These are phyloP conservation scores for Sebastes glaucus DNA, from an alignment of 2,797 vertebrate genomes.

Conservation along the genomic window DNA sequence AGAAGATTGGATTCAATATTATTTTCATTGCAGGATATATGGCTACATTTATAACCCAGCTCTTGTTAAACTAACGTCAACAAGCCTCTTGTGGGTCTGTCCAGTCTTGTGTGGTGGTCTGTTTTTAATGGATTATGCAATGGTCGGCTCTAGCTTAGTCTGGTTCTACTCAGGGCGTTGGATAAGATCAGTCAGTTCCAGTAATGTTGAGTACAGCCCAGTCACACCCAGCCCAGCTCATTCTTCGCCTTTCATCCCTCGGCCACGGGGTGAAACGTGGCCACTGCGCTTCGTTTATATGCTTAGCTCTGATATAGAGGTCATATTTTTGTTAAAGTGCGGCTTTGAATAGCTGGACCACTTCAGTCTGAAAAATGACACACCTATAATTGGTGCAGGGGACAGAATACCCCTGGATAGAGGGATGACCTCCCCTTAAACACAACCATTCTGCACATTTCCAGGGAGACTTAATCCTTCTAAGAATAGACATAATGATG, in stretches of 20 bases:
- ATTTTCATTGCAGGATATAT: constrained; percentile 27
- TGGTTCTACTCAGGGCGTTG: constrained; percentile 30
- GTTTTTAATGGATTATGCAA: constrained; percentile 32
- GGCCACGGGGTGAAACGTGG: constrained; percentile 18
- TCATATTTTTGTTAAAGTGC: constrained; percentile 51
- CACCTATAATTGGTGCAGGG: constrained; percentile 45
- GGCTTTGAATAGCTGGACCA: constrained; percentile 24
- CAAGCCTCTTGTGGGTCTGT: constrained; percentile 11
- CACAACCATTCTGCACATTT: constrained; percentile 43
- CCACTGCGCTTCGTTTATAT: constrained; percentile 3
- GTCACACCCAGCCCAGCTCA: constrained; percentile 36
- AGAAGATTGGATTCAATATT: constrained; percentile 28
- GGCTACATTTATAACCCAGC: neutral
- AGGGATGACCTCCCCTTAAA: constrained; percentile 42
- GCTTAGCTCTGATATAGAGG: constrained; percentile 48
- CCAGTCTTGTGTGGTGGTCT: constrained; percentile 1
- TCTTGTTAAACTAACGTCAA: constrained; percentile 6
- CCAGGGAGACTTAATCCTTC: constrained; percentile 43
- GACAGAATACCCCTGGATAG: constrained; percentile 20
- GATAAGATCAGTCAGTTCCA: constrained; percentile 41
- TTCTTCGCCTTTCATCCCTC: constrained; percentile 23
- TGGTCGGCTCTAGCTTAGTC: neutral
- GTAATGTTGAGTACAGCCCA: constrained; percentile 12
- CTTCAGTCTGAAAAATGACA: constrained; percentile 44
- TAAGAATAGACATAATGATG: constrained; percentile 58